Evolutionary conservation across 2,888 invertebrate species (phyloP).

Genomic region (Embidobia sp.): DNA sequence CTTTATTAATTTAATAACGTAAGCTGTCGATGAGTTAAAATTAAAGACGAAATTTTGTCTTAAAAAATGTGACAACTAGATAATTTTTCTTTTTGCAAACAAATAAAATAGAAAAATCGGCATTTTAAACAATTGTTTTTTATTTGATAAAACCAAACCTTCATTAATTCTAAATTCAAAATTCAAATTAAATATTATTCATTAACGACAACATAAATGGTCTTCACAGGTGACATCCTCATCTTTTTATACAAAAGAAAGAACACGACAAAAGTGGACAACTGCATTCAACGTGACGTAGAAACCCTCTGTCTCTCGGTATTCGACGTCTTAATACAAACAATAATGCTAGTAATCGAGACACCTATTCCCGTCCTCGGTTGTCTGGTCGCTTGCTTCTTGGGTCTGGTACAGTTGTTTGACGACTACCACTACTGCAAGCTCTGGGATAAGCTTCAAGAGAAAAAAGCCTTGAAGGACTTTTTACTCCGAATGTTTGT

Average conservation of each 20-base stretch:
- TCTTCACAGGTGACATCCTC: constrained; percentile 87
- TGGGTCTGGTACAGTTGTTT: constrained; percentile 92
- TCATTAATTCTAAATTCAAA: too few species aligned
- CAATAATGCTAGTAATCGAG: constrained; percentile 91
- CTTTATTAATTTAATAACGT: too few species aligned
- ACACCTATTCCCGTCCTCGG: constrained; percentile 89
- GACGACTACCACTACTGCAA: constrained; percentile 94
- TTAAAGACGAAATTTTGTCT: too few species aligned
- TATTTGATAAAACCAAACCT: too few species aligned
- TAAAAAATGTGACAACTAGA: too few species aligned
- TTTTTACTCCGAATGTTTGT: constrained; percentile 92
- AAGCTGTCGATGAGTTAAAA: too few species aligned
- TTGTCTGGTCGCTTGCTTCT: constrained; percentile 92
- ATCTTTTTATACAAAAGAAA: constrained; percentile 84
- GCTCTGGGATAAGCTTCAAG: constrained; percentile 91
- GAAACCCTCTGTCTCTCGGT: constrained; percentile 91
- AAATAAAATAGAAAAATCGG: too few species aligned
- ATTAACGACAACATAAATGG: too few species aligned
- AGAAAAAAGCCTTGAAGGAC: constrained; percentile 88
- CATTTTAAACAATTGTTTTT: too few species aligned
- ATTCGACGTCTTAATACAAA: constrained; percentile 92
- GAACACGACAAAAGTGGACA: constrained; percentile 84
- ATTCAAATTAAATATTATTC: background rate
- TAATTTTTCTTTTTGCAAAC: too few species aligned
- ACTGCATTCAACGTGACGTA: constrained; percentile 88